Conservation (phyloP, 2,797 vertebrate genomes). For the Semotilus atromaculatus region DNA sequence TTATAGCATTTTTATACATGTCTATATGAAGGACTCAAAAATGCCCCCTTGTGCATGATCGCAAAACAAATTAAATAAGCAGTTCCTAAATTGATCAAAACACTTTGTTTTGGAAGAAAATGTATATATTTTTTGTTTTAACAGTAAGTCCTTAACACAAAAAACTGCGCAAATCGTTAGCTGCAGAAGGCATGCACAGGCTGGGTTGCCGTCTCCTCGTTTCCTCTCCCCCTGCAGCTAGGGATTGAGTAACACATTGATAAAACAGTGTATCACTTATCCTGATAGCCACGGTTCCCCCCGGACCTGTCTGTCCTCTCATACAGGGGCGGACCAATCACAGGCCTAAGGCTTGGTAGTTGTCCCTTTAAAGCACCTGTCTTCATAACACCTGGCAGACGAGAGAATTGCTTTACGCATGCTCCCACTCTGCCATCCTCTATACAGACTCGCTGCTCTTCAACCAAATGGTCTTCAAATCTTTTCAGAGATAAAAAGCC, state of each 20-base stretch:
- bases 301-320: constrained; percentile 60
- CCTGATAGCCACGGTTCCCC: constrained; percentile 64
- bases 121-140: no score
- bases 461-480: constrained; percentile 68
- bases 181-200: not conserved
- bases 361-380: constrained; percentile 81
- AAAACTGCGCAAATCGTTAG: not conserved
- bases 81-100: not conserved
- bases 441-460: constrained; percentile 62
- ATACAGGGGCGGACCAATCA: constrained; percentile 52
- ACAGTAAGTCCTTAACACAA: not conserved
- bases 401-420: constrained; percentile 71
- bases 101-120: not conserved
- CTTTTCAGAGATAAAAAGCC: constrained; percentile 75
- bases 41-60: not conserved
- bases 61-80: not conserved
- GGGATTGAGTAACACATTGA: constrained; percentile 68
- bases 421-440: constrained; percentile 68
- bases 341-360: constrained; percentile 39
- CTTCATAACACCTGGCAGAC: constrained; percentile 86
- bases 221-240: constrained; percentile 62
- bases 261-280: constrained; percentile 68
- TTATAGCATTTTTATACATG: not conserved
- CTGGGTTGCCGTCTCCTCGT: constrained; percentile 52
- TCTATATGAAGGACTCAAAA: not conserved